Evolutionary conservation across 1,140 invertebrate species (phyloP).

Genomic region (Philotrypesis tridentata): DNA sequence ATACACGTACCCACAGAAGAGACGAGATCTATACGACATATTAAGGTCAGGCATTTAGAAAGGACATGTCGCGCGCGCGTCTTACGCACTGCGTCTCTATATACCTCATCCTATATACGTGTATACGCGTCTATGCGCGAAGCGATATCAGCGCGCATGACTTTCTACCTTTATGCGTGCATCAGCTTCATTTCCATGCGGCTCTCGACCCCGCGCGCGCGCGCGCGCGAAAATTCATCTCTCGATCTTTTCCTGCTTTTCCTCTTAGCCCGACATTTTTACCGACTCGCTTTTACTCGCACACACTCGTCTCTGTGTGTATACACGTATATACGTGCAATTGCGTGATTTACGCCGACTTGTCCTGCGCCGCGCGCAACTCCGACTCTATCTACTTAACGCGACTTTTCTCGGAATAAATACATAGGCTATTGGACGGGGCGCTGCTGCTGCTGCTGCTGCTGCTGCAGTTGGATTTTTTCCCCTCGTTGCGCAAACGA

Average conservation of each 20-base stretch:
- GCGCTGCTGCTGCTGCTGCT: too few relatives aligned
- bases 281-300: too few relatives aligned
- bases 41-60: not conserved
- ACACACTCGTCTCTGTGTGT: not conserved
- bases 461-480: too few relatives aligned
- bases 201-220: not conserved
- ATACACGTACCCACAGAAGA: too few relatives aligned
- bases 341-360: not conserved
- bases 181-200: not conserved
- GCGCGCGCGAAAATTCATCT: not conserved
- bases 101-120: too few relatives aligned
- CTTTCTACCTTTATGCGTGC: not conserved
- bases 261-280: not conserved
- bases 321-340: not conserved
- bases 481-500: too few relatives aligned
- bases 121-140: not conserved
- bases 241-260: not conserved
- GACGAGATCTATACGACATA: not conserved
- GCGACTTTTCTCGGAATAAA: not conserved
- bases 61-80: not conserved
- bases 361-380: too few relatives aligned
- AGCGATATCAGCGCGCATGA: not conserved
- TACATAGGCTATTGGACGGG: too few relatives aligned
- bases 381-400: not conserved
- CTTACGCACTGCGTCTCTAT: not conserved